A percentile compares a stretch with the other conserved stretches of the same genome.
Conservation (phyloP, 2,888 invertebrate species). For the Agrotis puta region DNA sequence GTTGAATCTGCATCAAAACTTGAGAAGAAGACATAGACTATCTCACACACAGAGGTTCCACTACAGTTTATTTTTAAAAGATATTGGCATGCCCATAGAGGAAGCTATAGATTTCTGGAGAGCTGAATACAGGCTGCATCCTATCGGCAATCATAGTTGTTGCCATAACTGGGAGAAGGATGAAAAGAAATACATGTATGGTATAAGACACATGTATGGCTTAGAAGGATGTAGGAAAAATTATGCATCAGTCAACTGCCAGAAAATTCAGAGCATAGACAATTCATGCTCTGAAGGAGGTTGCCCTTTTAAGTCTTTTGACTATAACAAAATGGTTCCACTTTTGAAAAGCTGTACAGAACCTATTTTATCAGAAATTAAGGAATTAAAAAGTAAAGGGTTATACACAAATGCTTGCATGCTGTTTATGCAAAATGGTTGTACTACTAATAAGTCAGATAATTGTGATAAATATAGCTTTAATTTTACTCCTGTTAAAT, state of each 20-base stretch:
- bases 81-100: slow-evolving; percentile 92
- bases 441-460: slow-evolving; percentile 38
- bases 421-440: slow-evolving; percentile 69
- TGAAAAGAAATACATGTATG: slow-evolving; percentile 92
- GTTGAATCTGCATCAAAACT: slow-evolving; percentile 90
- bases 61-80: slow-evolving; percentile 93
- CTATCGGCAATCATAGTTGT: slow-evolving; percentile 87
- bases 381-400: slow-evolving; percentile 73
- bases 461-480: slow-evolving; percentile 75
- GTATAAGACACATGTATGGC: slow-evolving; percentile 94
- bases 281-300: slow-evolving; percentile 91
- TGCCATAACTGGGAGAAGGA: slow-evolving; percentile 92
- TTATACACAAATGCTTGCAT: slow-evolving; percentile 80
- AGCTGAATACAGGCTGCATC: slow-evolving; percentile 91
- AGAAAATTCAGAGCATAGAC: slow-evolving; percentile 90
- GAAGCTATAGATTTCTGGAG: slow-evolving; percentile 93
- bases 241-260: slow-evolving; percentile 92
- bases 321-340: slow-evolving; percentile 80
- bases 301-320: slow-evolving; percentile 92
- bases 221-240: slow-evolving; percentile 92
- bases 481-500: slow-evolving; percentile 86
- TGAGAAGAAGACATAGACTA: slow-evolving; percentile 92
- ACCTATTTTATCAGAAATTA: slow-evolving; percentile 74
- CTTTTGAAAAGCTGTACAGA: slow-evolving; percentile 75
- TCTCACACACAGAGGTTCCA: slow-evolving; percentile 92